Conservation (phyloP, 2,888 invertebrate species). For the Ligdia adustata region DNA sequence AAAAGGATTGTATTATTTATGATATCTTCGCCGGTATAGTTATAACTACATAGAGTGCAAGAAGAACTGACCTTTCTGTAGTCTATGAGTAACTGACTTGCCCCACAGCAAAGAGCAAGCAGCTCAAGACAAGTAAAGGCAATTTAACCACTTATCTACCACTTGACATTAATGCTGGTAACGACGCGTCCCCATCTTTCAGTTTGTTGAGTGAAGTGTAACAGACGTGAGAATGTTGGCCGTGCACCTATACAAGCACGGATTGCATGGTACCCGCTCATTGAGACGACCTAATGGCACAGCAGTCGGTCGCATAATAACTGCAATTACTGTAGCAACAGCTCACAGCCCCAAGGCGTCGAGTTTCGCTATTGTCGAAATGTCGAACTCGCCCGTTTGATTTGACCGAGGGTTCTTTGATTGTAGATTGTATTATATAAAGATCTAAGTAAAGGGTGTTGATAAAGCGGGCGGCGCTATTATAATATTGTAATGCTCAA, state of each 20-base stretch:
- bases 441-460: not conserved
- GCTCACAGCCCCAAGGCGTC: slow-evolving; percentile 44
- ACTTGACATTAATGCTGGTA: slow-evolving; percentile 20
- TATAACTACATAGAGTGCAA: too few species aligned
- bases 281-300: slow-evolving; percentile 54
- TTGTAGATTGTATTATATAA: slow-evolving; percentile 2
- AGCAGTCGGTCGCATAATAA: slow-evolving; percentile 59
- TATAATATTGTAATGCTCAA: too few species aligned
- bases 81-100: too few species aligned
- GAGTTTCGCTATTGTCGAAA: slow-evolving; percentile 46
- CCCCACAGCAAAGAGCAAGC: slow-evolving; percentile 7
- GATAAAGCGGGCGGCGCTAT: too few species aligned
- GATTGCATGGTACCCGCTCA: slow-evolving; percentile 14
- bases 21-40: too few species aligned
- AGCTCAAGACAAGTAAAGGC: not conserved
- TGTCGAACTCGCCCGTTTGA: slow-evolving; percentile 50
- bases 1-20: too few species aligned
- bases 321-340: slow-evolving; percentile 61
- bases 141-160: slow-evolving; percentile 22
- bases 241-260: not conserved
- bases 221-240: slow-evolving; percentile 47
- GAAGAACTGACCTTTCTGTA: too few species aligned
- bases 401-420: slow-evolving; percentile 18
- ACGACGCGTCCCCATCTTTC: slow-evolving; percentile 41
- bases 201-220: slow-evolving; percentile 49